Conservation (phyloP, 1,140 invertebrate species). For the Latrodectus geometricus region DNA sequence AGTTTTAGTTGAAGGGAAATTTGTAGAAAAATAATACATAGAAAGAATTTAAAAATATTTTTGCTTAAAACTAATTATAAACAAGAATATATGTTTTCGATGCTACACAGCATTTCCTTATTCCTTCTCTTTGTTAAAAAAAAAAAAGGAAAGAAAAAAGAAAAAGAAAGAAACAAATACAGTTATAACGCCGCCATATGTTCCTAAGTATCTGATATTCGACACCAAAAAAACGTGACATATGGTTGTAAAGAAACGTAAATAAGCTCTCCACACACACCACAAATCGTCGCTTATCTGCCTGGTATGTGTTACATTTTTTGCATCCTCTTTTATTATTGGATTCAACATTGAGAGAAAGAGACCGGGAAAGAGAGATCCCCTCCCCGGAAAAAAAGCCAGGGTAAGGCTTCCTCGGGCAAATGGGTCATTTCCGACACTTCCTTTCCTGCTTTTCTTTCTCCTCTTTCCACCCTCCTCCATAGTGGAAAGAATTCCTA, state of each 20-base stretch:
- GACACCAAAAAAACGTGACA: background rate
- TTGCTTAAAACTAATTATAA: background rate
- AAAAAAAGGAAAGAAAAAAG: no score
- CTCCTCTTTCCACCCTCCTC: background rate
- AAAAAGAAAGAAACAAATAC: background rate
- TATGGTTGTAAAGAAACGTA: background rate
- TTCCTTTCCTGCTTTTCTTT: constrained; percentile 10
- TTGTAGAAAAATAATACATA: no score
- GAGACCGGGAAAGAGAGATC: background rate
- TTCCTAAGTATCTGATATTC: background rate
- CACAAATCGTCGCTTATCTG: background rate
- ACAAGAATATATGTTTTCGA: background rate
- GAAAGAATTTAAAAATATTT: background rate
- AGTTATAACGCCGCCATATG: background rate
- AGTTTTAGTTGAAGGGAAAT: no score
- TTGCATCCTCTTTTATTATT: background rate
- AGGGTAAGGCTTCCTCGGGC: constrained; percentile 14
- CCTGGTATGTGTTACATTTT: background rate
- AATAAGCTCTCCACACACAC: background rate
- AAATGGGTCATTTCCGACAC: constrained; percentile 34
- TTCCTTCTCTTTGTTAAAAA: background rate
- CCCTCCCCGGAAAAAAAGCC: background rate
- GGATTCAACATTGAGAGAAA: background rate
- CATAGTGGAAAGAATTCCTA: background rate
- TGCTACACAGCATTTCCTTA: background rate